Conservation (phyloP, 35 echinoderm and acorn worm genomes). For the Eucidaris tribuloides region DNA sequence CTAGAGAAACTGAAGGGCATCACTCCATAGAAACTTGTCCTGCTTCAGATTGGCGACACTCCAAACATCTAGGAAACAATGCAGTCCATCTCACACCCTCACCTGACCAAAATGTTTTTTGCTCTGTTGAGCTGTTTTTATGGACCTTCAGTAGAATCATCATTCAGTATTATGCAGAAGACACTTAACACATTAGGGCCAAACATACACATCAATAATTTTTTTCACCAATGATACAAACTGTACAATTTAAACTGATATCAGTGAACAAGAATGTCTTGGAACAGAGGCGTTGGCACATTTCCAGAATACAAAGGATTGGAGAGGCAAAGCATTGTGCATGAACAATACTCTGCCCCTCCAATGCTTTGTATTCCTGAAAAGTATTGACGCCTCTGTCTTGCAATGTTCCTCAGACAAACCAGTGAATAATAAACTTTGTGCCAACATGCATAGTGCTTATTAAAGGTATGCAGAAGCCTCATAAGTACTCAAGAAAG, state of each 20-base stretch:
- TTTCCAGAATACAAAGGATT: too few species aligned
- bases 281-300: not conserved
- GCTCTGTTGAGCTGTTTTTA: not conserved
- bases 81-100: not conserved
- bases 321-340: too few species aligned
- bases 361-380: too few species aligned
- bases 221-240: not conserved
- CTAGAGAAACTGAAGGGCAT: conserved; percentile 46
- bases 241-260: not conserved
- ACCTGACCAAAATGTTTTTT: not conserved
- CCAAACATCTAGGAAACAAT: conserved; percentile 9
- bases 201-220: not conserved
- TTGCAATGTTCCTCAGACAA: not conserved
- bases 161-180: conserved; percentile 23
- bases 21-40: not conserved
- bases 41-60: conserved; percentile 18
- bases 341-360: too few species aligned
- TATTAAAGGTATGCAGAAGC: conserved; percentile 2
- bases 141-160: not conserved
- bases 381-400: too few species aligned
- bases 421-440: not conserved
- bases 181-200: not conserved
- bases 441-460: not conserved
- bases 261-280: not conserved
- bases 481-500: not conserved